A percentile compares a stretch with the other conserved stretches of the same genome.
Conservation (phyloP, 2,797 vertebrate species). For the Mus spretus region DNA sequence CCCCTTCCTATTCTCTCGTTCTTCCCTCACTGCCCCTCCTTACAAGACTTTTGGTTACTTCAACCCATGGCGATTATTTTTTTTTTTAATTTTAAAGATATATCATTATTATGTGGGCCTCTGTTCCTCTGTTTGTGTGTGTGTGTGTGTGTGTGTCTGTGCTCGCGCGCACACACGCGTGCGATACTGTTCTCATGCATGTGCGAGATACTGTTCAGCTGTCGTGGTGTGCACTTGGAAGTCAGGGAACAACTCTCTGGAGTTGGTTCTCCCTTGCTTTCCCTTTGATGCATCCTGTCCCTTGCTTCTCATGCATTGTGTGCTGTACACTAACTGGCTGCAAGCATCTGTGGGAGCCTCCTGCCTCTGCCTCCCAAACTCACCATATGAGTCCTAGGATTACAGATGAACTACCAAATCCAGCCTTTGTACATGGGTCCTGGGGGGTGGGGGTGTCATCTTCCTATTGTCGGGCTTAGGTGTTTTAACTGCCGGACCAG, state of each 20-base stretch:
- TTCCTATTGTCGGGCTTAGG: neutral
- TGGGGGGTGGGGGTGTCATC: neutral
- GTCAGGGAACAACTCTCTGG: neutral
- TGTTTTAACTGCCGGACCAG: neutral
- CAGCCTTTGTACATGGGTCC: neutral
- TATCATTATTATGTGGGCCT: neutral
- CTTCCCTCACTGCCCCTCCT: fast-evolving
- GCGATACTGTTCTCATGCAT: no score
- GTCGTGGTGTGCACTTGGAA: neutral
- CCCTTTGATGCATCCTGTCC: neutral
- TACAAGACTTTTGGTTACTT: neutral
- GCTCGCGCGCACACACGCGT: no score
- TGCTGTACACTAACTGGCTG: neutral
- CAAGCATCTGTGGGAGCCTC: neutral
- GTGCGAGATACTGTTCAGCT: neutral
- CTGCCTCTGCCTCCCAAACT: neutral
- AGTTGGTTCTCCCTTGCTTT: neutral
- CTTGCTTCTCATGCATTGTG: neutral
- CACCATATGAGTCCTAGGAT: neutral
- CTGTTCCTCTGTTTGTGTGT: neutral
- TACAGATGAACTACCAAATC: neutral
- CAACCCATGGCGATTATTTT: neutral
- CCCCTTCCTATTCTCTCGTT: fast-evolving
- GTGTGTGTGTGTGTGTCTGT: no score
- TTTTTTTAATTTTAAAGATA: neutral